Conservation (phyloP, 1,140 invertebrate species). For the Marisa cornuarietis region DNA sequence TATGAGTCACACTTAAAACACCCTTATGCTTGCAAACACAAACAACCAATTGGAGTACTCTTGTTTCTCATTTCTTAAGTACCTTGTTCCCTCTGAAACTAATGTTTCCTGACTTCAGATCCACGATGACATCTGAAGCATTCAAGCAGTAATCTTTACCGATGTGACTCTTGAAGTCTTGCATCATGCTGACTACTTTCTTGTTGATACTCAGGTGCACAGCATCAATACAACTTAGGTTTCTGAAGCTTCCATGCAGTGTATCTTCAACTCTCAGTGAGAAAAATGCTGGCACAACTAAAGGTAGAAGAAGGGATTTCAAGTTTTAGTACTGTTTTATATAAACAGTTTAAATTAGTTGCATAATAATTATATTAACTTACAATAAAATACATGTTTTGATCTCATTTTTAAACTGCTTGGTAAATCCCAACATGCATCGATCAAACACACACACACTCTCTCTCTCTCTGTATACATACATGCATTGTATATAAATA, state of each 20-base stretch:
- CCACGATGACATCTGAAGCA: constrained; percentile 20
- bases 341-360: not conserved
- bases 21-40: too few relatives aligned
- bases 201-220: constrained; percentile 33
- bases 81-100: constrained; percentile 28
- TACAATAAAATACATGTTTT: not conserved
- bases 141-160: constrained; percentile 11
- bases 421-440: not conserved
- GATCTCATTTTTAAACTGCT: not conserved
- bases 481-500: too few relatives aligned
- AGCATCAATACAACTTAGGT: constrained; percentile 33
- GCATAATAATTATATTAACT: not conserved
- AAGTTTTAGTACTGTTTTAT: too few relatives aligned
- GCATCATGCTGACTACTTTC: constrained; percentile 30
- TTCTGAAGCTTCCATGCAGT: constrained; percentile 31
- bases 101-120: constrained; percentile 30
- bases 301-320: not conserved
- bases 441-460: too few relatives aligned
- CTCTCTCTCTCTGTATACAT: not conserved
- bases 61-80: too few relatives aligned
- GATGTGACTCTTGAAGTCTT: constrained; percentile 23
- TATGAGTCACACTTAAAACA: too few relatives aligned
- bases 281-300: constrained; percentile 29
- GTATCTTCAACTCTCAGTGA: constrained; percentile 26
- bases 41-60: too few relatives aligned